A percentile compares a stretch with the other conserved stretches of the same genome.
Evolutionary conservation across 1,140 invertebrate genomes (phyloP).

Genomic region (Ptiloglossa arizonensis): DNA sequence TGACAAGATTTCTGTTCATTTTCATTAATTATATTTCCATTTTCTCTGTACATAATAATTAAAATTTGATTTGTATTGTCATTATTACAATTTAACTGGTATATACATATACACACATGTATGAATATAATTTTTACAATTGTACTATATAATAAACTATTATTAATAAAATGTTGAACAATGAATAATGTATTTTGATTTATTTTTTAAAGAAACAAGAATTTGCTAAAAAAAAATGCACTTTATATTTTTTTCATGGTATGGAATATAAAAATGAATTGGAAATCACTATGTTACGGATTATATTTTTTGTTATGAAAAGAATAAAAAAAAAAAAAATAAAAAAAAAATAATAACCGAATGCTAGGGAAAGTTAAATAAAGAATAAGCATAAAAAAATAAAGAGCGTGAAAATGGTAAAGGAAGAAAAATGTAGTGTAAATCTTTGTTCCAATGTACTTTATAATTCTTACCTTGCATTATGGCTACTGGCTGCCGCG

Average conservation of each 20-base stretch:
- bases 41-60: slow-evolving; percentile 4
- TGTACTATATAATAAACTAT: slow-evolving; percentile 5
- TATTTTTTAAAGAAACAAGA: slow-evolving; percentile 15
- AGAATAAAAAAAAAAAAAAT: slow-evolving; percentile 32
- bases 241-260: background rate
- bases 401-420: slow-evolving; percentile 69
- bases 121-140: background rate
- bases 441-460: slow-evolving; percentile 80
- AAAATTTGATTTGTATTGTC: slow-evolving; percentile 14
- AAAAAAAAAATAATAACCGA: slow-evolving; percentile 39
- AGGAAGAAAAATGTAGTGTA: slow-evolving; percentile 79
- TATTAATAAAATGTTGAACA: slow-evolving; percentile 23
- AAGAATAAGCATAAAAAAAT: slow-evolving; percentile 64
- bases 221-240: slow-evolving; percentile 1
- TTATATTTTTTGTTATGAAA: slow-evolving; percentile 39
- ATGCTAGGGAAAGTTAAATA: slow-evolving; percentile 60
- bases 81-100: slow-evolving; percentile 5
- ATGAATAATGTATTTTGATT: background rate
- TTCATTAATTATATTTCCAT: slow-evolving; percentile 18
- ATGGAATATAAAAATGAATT: slow-evolving; percentile 36
- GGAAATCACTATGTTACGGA: slow-evolving; percentile 35
- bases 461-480: slow-evolving; percentile 82
- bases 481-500: slow-evolving; percentile 82
- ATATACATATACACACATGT: slow-evolving; percentile 11
- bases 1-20: slow-evolving; percentile 30